Conservation (phyloP, 2,113 vertebrate species). For the Austrofundulus limnaeus region DNA sequence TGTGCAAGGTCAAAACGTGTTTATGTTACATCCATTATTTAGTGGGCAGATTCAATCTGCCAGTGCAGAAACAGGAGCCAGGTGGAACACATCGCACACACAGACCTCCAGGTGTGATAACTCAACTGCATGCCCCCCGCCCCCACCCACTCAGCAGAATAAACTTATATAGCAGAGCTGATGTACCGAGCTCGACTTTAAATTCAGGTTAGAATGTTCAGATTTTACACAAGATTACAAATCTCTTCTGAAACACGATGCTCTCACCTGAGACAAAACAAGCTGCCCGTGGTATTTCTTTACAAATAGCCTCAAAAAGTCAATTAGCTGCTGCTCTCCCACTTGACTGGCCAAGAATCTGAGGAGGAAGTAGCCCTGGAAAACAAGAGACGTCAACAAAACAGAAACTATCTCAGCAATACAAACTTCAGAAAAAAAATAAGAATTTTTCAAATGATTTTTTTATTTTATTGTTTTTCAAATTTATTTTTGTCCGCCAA, state of each 20-base stretch:
- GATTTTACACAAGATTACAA: conserved; percentile 9
- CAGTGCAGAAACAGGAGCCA: conserved; percentile 59
- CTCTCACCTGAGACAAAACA: conserved; percentile 90
- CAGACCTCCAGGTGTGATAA: conserved; percentile 61
- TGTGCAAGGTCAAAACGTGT: conserved; percentile 62
- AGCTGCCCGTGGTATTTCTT: conserved; percentile 88
- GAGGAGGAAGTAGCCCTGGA: conserved; percentile 97
- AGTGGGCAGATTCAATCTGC: conserved; percentile 47
- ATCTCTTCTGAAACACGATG: not conserved
- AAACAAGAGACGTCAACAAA: conserved; percentile 32
- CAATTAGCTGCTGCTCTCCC: conserved; percentile 83
- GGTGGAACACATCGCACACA: conserved; percentile 57
- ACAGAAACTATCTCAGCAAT: not conserved
- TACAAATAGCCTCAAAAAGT: conserved; percentile 88
- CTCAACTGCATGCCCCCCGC: conserved; percentile 35
- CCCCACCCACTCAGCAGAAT: conserved; percentile 27
- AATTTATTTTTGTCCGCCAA: too few relatives aligned
- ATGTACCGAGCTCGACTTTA: conserved; percentile 34
- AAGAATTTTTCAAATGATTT: too few relatives aligned
- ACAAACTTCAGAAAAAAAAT: too few relatives aligned
- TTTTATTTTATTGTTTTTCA: too few relatives aligned
- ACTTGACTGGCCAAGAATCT: conserved; percentile 82
- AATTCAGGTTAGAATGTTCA: not conserved
- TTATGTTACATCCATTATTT: conserved; percentile 70
- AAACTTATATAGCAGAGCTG: conserved; percentile 45